Evolutionary conservation across 2,113 vertebrate genomes (phyloP).

Genomic region (Bubo blakistoni): DNA sequence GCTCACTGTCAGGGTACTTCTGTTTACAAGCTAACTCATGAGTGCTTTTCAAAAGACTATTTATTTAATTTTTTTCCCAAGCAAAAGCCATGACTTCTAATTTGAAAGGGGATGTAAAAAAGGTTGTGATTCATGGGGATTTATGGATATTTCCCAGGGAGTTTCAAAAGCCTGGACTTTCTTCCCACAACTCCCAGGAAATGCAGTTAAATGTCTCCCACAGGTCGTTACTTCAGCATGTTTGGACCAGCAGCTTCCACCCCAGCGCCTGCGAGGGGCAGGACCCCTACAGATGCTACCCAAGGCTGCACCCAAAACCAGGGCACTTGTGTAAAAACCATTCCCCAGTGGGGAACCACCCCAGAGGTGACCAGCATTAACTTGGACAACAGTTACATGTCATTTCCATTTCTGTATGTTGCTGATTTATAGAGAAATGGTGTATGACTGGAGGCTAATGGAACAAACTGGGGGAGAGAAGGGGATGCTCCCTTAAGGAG

Average conservation of each 20-base stretch:
- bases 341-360: neutral
- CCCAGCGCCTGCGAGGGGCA: neutral
- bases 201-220: neutral
- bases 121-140: neutral
- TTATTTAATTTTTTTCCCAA: neutral
- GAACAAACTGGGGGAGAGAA: neutral
- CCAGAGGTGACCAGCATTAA: neutral
- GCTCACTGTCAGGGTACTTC: neutral
- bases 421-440: neutral
- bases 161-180: neutral
- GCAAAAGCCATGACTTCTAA: neutral
- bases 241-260: neutral
- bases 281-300: neutral
- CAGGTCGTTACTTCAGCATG: neutral
- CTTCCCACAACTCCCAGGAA: conserved; percentile 26
- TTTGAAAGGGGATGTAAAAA: conserved; percentile 20
- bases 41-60: neutral
- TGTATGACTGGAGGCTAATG: neutral
- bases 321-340: neutral
- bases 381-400: neutral
- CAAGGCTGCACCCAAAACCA: neutral
- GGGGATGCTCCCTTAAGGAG: neutral
- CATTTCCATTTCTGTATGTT: neutral
- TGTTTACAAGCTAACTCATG: neutral
- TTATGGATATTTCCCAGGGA: neutral